Base-by-base conservation (phyloP, 2,113 vertebrate species). In the Catharus minimus region DNA sequence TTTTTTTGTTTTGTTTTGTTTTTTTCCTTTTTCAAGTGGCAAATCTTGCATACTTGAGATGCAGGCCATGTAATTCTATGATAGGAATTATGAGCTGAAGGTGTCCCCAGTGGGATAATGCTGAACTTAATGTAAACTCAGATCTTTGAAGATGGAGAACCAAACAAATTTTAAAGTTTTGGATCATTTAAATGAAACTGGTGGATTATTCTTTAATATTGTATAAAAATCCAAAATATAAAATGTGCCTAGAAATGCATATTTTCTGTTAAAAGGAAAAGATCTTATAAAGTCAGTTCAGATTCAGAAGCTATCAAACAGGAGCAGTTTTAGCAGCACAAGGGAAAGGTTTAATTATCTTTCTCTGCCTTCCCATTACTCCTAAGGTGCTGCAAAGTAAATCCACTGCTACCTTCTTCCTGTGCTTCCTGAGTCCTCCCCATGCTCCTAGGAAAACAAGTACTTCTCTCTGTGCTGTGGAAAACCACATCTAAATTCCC, bases 81-180 rank as follows among this genome's bases (percentile, higher is more conserved):
- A 24, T 68, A 87, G 93, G 69, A 92, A 86, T 95, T 86, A 93
- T 61, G 83, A 89, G 27, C 71, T 85, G 69, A 94, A 71, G 49
- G 7, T 89, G 36, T 94, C n/a, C 66, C 82, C 15, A 23, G 44
- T 86, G 79, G 49, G 76, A 77, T 77, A 77, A 55, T 68, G 81
- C 58, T 91, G 47, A 80, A 74, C 61, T 62, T 82, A 47, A 46
- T 47, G 30, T 49, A 76, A 91, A 79, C 53, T 77, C 67, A 53
- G 33, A 65, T 90, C 55, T 90, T 85, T 87, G 76, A 89, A 83
- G 55, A 52, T 91, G 28, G 39, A 89, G 56, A 81, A 43, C 28
- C 47, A 79, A 93, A 85, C 24, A 81, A 64, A 64, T 32, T 36
- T 18, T 67, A 55, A 80, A 72, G 18, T 7, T 30, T 89, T 80